These are phyloP conservation scores for Aleiodes sp. DNA, from an alignment of 1,140 invertebrate species.

Conservation along the genomic window DNA sequence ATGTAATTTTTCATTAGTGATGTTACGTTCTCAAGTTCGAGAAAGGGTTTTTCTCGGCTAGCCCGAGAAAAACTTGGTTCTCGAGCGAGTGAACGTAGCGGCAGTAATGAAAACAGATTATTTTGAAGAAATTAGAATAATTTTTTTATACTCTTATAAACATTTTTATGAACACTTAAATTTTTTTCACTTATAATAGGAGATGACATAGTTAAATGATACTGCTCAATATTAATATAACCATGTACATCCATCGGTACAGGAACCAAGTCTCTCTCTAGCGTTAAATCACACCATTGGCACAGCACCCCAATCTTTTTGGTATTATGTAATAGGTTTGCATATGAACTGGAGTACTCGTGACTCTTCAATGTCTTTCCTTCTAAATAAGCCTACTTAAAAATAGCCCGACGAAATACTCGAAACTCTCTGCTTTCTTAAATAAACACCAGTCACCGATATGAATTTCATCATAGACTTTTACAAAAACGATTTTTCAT, in stretches of 20 bases:
- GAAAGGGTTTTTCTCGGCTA: too few relatives aligned
- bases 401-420: conserved; percentile 32
- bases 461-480: neutral
- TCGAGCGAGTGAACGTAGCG: too few relatives aligned
- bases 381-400: conserved; percentile 32
- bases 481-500: neutral
- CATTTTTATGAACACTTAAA: neutral
- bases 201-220: conserved; percentile 18
- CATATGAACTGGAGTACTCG: conserved; percentile 27
- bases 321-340: conserved; percentile 19
- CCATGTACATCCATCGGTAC: conserved; percentile 23
- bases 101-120: too few relatives aligned
- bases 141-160: neutral
- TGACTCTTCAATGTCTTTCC: conserved; percentile 28
- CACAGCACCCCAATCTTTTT: conserved; percentile 30
- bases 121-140: neutral
- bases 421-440: conserved; percentile 7
- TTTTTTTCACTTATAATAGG: conserved; percentile 18
- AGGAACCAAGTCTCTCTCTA: conserved; percentile 4
- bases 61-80: too few relatives aligned
- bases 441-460: conserved; percentile 28
- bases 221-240: conserved; percentile 19
- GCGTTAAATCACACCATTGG: conserved; percentile 25
- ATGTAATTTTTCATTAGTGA: too few relatives aligned
- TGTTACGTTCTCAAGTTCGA: too few relatives aligned